A percentile compares a stretch with the other conserved stretches of the same genome.
These are phyloP conservation scores for Eufriesea mexicana DNA, from an alignment of 1,140 invertebrate species.

Conservation along the genomic window DNA sequence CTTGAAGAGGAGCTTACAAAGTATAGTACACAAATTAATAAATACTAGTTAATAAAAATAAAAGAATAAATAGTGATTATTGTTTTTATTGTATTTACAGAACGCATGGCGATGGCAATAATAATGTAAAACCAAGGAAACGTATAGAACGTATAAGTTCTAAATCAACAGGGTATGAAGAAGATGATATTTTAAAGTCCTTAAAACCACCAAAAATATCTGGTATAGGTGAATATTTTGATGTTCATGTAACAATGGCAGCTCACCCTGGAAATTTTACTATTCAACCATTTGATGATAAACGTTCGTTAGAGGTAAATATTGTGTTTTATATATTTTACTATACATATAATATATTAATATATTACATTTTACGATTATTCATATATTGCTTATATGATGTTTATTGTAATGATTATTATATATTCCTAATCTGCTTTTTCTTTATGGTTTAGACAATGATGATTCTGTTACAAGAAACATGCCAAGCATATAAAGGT, in stretches of 20 bases:
- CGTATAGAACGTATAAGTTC: slow-evolving; percentile 63
- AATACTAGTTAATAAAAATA: not conserved
- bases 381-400: not conserved
- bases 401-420: not conserved
- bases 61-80: slow-evolving; percentile 1
- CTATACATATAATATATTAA: not conserved
- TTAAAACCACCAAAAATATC: slow-evolving; percentile 77
- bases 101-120: slow-evolving; percentile 65
- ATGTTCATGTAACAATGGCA: slow-evolving; percentile 84
- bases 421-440: no score
- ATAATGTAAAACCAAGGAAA: slow-evolving; percentile 64
- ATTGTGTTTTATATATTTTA: slow-evolving; percentile 14
- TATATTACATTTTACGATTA: not conserved
- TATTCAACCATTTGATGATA: slow-evolving; percentile 72
- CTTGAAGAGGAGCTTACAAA: slow-evolving; percentile 75
- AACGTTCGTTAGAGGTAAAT: slow-evolving; percentile 63
- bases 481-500: slow-evolving; percentile 79
- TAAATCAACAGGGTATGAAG: slow-evolving; percentile 29
- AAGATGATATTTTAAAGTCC: slow-evolving; percentile 24
- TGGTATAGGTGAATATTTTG: slow-evolving; percentile 80
- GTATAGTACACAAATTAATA: slow-evolving; percentile 38
- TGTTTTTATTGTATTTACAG: slow-evolving; percentile 42
- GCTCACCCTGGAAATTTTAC: slow-evolving; percentile 85
- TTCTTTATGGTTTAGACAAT: slow-evolving; percentile 72
- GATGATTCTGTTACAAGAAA: slow-evolving; percentile 82